Conservation (phyloP, 2,888 invertebrate genomes). For the Brachynemurus nebulosus region DNA sequence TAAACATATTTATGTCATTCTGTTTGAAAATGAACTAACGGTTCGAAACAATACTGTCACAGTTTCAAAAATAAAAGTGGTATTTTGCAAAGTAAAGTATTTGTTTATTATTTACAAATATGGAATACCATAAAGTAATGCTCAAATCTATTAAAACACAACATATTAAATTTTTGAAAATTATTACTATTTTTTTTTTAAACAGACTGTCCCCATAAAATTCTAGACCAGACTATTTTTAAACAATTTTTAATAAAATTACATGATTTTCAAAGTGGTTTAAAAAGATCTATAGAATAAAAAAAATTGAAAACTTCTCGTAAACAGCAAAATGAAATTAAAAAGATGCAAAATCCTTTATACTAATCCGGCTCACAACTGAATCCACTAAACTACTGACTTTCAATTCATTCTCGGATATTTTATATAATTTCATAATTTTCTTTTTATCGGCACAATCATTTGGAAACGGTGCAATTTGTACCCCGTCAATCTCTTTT, state of each 20-base stretch:
- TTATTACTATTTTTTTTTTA: no score
- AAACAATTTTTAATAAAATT: not conserved
- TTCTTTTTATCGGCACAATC: slow-evolving; percentile 34
- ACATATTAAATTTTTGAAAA: no score
- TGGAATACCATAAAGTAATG: no score
- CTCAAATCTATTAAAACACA: no score
- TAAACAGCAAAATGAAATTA: slow-evolving; percentile 17
- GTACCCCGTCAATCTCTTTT: slow-evolving; percentile 39
- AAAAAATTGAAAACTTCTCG: slow-evolving; percentile 2
- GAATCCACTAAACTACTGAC: slow-evolving; percentile 38
- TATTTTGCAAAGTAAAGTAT: no score
- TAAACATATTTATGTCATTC: no score
- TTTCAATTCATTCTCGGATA: slow-evolving; percentile 35
- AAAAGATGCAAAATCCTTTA: slow-evolving; percentile 42
- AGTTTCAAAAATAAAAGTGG: no score
- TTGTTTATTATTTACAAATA: no score
- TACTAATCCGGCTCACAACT: slow-evolving; percentile 50
- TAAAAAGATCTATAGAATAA: not conserved
- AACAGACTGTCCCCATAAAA: no score
- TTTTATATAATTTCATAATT: slow-evolving; percentile 46
- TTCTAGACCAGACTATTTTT: no score
- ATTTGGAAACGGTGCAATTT: slow-evolving; percentile 34
- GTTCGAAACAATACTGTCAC: no score
- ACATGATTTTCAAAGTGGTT: not conserved
- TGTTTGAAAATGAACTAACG: no score